Base-by-base conservation (phyloP, 2,797 vertebrate genomes). In the Poeciliopsis presidionis region DNA sequence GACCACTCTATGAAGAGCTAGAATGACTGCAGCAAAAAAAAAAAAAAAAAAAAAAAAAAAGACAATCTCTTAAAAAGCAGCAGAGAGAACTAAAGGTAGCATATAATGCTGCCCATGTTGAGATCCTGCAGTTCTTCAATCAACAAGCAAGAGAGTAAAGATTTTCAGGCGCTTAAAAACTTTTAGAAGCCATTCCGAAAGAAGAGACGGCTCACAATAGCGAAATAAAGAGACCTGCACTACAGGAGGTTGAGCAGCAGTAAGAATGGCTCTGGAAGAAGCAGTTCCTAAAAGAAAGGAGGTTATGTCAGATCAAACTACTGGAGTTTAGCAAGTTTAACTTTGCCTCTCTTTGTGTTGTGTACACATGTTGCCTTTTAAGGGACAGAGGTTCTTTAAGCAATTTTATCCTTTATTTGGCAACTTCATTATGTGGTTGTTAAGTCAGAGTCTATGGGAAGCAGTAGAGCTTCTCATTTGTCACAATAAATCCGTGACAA, bases 181-280 rank as follows among this genome's bases (percentile, higher is more conserved):
- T 53, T 41, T 74, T 74, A 74, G 28, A 74, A 59, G 53, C 30
- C n/a, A 59, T 53, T 20, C 36, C 14, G 7, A 22, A 67, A 67
- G 63, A 73, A 25, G 30, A 39, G 12, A 55, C 39, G 22, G 12
- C 33, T 53, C 72, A 73, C 36, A 20, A 73, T 41, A 73, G 22
- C n/a, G 49, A 73, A 41, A 57, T 4, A 74, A 16, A 39, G 39
- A 74, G 53, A 41, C 53, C 28, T 1, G 45, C 73, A 30, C 14
- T 55, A 57, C 73, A 59, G 73, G 73, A 74, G 55, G 39, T 30
- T 28, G 53, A 59, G n/a, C 41, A 45, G 41, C 53, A 57, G 25
- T 14, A 28, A 13, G 51, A 57, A 41, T 74, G 41, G 39, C 53
- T 59, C 53, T 45, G 53, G 4, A 22, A 20, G 16, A 45, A 20